Conservation (phyloP, 2,888 invertebrate genomes). For the Andrena haemorrhoa region DNA sequence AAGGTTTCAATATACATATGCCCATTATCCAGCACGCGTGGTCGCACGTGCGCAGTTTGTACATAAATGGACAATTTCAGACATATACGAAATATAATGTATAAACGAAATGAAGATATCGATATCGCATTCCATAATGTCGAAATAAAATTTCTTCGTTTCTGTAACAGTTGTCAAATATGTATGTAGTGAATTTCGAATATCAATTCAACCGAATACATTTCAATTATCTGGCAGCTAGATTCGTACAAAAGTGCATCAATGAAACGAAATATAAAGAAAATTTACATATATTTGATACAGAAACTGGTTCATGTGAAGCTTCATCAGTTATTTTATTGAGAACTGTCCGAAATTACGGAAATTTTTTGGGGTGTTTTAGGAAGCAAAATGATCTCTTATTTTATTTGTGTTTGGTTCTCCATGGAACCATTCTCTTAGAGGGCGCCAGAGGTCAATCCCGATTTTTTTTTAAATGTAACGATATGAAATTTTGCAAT, state of each 20-base stretch:
- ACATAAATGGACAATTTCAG: slow-evolving; percentile 21
- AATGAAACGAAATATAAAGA: slow-evolving; percentile 24
- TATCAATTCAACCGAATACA: slow-evolving; percentile 7
- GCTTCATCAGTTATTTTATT: background rate
- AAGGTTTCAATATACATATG: slow-evolving; percentile 17
- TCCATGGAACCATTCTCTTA: no score
- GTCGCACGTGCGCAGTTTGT: slow-evolving; percentile 35
- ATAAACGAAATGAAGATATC: slow-evolving; percentile 18
- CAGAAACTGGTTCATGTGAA: background rate
- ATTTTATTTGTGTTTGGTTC: background rate
- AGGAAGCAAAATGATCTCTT: background rate
- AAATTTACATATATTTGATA: slow-evolving; percentile 9
- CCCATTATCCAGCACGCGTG: slow-evolving; percentile 31
- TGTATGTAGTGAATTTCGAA: slow-evolving; percentile 28
- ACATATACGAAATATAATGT: slow-evolving; percentile 15
- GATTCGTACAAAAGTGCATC: slow-evolving; percentile 24
- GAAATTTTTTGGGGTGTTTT: background rate
- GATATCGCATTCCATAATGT: slow-evolving; percentile 12
- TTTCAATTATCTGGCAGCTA: slow-evolving; percentile 5
- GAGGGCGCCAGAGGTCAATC: no score
- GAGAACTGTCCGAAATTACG: background rate
- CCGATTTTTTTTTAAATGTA: no score
- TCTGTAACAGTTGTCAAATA: slow-evolving; percentile 12
- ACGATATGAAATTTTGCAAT: no score
- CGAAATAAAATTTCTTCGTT: slow-evolving; percentile 9